Percentiles rank a stretch among this genome's conserved stretches.
Conservation (phyloP, 2,797 vertebrate species). For the Rhadinocentrus ornatus region DNA sequence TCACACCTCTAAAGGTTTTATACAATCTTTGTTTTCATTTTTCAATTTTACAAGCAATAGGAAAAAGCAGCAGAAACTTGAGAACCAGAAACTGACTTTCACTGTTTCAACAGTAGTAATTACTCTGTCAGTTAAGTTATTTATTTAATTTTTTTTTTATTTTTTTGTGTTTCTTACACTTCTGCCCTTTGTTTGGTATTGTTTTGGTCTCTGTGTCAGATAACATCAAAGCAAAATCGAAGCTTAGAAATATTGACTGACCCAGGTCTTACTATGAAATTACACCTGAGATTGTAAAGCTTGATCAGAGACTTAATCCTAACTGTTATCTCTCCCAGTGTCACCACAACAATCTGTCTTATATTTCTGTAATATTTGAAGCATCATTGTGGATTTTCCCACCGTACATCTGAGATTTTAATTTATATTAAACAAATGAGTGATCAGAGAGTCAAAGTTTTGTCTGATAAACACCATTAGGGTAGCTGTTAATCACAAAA, state of each 20-base stretch:
- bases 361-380: constrained; percentile 2
- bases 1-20: not conserved
- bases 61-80: not conserved
- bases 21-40: not conserved
- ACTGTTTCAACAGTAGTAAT: not conserved
- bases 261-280: constrained; percentile 14
- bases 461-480: constrained; percentile 7
- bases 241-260: constrained; percentile 9
- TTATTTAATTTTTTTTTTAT: not conserved
- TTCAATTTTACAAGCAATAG: not conserved
- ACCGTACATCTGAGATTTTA: constrained; percentile 3
- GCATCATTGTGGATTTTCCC: not conserved
- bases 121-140: no score
- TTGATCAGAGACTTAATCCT: constrained; percentile 10
- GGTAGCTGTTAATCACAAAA: not conserved
- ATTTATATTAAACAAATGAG: constrained; percentile 40
- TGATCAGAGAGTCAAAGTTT: constrained; percentile 21
- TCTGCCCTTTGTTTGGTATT: constrained; percentile 11
- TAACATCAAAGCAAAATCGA: not conserved
- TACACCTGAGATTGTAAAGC: constrained; percentile 23
- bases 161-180: constrained; percentile 1
- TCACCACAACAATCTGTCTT: constrained; percentile 9
- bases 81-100: not conserved
- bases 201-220: constrained; percentile 10
- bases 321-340: constrained; percentile 2